Percentiles rank a stretch among this genome's conserved stretches.
Conservation (phyloP, 2,113 vertebrate genomes). For the Tachysurus fulvidraco region DNA sequence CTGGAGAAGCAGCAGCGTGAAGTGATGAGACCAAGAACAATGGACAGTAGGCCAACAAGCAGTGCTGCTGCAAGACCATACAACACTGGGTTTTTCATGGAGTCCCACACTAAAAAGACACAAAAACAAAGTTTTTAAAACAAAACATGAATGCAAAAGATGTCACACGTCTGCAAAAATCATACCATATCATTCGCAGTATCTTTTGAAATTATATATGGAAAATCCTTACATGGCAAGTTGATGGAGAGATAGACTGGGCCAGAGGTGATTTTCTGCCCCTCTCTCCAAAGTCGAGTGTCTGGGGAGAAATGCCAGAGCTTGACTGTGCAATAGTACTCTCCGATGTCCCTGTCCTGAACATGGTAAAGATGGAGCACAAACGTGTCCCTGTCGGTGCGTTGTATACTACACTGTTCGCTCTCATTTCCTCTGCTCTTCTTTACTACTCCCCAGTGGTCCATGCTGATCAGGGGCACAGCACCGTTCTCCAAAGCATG, state of each 20-base stretch:
- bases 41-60: slow-evolving; percentile 82
- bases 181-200: not conserved
- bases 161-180: not conserved
- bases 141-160: not conserved
- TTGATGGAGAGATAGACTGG: slow-evolving; percentile 82
- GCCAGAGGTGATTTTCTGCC: slow-evolving; percentile 76
- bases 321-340: slow-evolving; percentile 84
- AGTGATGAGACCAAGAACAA: slow-evolving; percentile 88
- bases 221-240: slow-evolving; percentile 80
- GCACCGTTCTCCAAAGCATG: slow-evolving; percentile 63
- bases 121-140: not conserved
- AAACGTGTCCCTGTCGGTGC: slow-evolving; percentile 77
- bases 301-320: slow-evolving; percentile 83
- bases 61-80: slow-evolving; percentile 83
- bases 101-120: slow-evolving; percentile 83
- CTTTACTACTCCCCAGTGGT: slow-evolving; percentile 81
- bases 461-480: slow-evolving; percentile 73
- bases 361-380: slow-evolving; percentile 78
- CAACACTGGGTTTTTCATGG: slow-evolving; percentile 87
- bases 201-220: not conserved
- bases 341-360: slow-evolving; percentile 82
- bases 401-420: slow-evolving; percentile 83
- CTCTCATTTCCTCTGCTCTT: slow-evolving; percentile 77
- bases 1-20: slow-evolving; percentile 87
- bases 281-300: slow-evolving; percentile 81